These are phyloP conservation scores for Troides oblongomaculatus DNA, from an alignment of 2,888 invertebrate genomes.

Conservation along the genomic window DNA sequence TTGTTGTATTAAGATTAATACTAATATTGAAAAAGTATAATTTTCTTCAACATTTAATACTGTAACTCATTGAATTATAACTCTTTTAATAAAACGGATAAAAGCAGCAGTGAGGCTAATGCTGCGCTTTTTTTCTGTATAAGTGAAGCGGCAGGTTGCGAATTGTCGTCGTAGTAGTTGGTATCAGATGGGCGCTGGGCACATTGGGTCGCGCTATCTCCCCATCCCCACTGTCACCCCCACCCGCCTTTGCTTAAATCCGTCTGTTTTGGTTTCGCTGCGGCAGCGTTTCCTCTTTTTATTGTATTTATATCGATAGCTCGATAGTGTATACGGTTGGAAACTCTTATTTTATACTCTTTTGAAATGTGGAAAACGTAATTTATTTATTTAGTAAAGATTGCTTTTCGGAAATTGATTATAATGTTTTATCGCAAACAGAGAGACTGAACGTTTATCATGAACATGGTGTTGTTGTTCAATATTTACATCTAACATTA, in stretches of 20 bases:
- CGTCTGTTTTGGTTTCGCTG: constrained; percentile 47
- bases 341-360: constrained; percentile 24
- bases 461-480: too few species aligned
- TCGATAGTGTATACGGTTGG: constrained; percentile 19
- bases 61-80: not conserved
- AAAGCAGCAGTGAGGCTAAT: not conserved
- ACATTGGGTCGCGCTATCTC: constrained; percentile 38
- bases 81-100: constrained; percentile 2
- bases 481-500: too few species aligned
- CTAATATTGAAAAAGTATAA: not conserved
- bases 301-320: constrained; percentile 33
- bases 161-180: constrained; percentile 69
- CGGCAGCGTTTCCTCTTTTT: constrained; percentile 37
- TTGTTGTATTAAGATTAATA: too few species aligned
- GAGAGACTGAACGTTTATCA: too few species aligned
- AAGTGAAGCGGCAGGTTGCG: constrained; percentile 55
- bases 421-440: too few species aligned
- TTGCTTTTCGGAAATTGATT: too few species aligned
- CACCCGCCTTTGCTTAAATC: constrained; percentile 41
- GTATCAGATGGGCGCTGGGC: constrained; percentile 60
- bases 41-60: not conserved
- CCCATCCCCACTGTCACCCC: constrained; percentile 34
- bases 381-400: too few species aligned
- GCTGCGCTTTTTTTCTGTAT: constrained; percentile 25
- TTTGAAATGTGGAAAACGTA: too few species aligned